Evolutionary conservation across 2,888 invertebrate genomes (phyloP), one percentile per base, ranked within the genome.

Genomic region (Tortrix viridana): DNA sequence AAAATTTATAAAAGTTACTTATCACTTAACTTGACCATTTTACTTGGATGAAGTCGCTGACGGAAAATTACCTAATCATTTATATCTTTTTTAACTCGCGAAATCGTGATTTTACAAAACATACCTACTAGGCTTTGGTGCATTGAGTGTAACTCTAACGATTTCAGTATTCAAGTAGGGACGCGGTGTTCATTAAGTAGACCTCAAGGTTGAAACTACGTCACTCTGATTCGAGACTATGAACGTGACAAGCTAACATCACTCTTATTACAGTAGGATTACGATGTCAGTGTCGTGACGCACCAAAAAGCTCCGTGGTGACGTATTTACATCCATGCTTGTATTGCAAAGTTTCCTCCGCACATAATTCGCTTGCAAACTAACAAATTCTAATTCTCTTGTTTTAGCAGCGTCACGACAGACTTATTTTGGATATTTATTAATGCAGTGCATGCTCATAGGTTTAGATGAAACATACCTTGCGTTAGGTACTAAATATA

Each of bases 281-380:
- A 16, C 3, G 41, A 1, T 6, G 16, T 16, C 16, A 41, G 41
- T 41, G 16, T 38, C 26, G 14, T n/a, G 38, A n/a, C 38, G 5
- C 38, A n/a, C 14, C 38, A 5, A 5, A 5, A 5, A 5, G 38
- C 38, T 12, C 4, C n/a, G 38, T 16, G 6, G 26, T n/a, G 41
- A 16, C 16, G 41, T 41, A 41, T 16, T 41, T 41, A 1, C 41
- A 1, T 16, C 41, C 41, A n/a, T 32, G 32, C 32, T 32, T 32
- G 32, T 32, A 48, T 14, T 16, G 32, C 49, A 37, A 37, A 12
- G 49, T 19, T 50, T 37, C 19, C 14, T 37, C 19, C 19, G 37
- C 50, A 50, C 50, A 19, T 50, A n/a, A 20, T 32, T 50, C 19
- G 32, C 12, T 49, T 49, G 7, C 50, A 16, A 50, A 26, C 50